phyloP scores from a whole-genome alignment of 2,888 invertebrate genomes.

The Ophion obscuratus region DNA sequence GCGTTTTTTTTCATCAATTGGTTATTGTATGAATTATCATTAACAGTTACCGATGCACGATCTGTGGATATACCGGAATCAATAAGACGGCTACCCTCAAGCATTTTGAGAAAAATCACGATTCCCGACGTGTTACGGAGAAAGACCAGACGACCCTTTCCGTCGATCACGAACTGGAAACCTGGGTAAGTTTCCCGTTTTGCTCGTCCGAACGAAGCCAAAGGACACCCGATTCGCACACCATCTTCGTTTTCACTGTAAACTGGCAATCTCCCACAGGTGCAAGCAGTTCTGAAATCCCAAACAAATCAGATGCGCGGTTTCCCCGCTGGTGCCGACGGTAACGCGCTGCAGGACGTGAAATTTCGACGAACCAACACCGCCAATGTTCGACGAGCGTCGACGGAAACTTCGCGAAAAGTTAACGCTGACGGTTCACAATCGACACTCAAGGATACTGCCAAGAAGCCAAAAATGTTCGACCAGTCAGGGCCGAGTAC shows the following conservation, averaged over 20 bases:
- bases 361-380: conserved; percentile 39
- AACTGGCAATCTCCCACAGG: conserved; percentile 64
- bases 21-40: not conserved
- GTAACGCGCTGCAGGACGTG: conserved; percentile 17
- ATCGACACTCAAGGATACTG: conserved; percentile 40
- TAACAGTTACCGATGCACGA: conserved; percentile 86
- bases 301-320: conserved; percentile 76
- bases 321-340: conserved; percentile 17
- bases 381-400: conserved; percentile 36
- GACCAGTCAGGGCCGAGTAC: conserved; percentile 63
- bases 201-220: not conserved
- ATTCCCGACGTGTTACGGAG: conserved; percentile 83
- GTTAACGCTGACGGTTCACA: conserved; percentile 2
- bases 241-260: not conserved
- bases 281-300: conserved; percentile 73
- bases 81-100: conserved; percentile 85
- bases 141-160: conserved; percentile 80
- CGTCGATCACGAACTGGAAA: conserved; percentile 84
- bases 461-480: conserved; percentile 53
- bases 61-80: conserved; percentile 87
- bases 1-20: not conserved
- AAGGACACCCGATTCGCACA: not conserved
- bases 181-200: conserved; percentile 84
- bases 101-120: conserved; percentile 83
- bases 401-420: conserved; percentile 44